Conservation (phyloP, 2,113 vertebrate species). For the Dromiciops gliroides region DNA sequence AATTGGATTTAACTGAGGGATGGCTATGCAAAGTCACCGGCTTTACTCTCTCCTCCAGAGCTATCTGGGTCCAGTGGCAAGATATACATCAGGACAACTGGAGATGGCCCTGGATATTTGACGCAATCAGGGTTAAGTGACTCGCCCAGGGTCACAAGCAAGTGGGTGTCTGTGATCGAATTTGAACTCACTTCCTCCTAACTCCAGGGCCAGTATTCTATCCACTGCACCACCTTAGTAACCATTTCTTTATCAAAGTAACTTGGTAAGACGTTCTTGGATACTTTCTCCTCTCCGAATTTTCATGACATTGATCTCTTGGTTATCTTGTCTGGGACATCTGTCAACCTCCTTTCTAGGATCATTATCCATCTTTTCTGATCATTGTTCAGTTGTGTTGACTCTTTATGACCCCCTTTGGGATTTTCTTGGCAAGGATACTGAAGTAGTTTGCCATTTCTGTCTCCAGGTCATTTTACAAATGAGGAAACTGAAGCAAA, state of each 20-base stretch:
- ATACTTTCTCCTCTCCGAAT: not conserved
- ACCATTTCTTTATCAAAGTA: not conserved
- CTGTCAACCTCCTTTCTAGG: not conserved
- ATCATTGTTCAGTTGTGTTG: not conserved
- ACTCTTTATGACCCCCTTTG: not conserved
- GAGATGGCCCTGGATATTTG: too few relatives aligned
- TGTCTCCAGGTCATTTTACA: not conserved
- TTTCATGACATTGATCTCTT: not conserved
- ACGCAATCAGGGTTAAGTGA: too few relatives aligned
- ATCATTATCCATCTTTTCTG: not conserved
- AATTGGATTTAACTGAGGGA: too few relatives aligned
- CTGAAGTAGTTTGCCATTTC: not conserved
- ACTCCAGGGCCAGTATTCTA: too few relatives aligned
- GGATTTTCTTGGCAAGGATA: not conserved
- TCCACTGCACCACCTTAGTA: too few relatives aligned
- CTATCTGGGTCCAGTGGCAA: too few relatives aligned
- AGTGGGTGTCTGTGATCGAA: too few relatives aligned
- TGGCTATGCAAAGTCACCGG: too few relatives aligned
- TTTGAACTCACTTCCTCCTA: too few relatives aligned
- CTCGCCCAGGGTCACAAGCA: too few relatives aligned
- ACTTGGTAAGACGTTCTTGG: not conserved
- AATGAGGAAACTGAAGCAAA: not conserved
- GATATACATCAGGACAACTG: too few relatives aligned
- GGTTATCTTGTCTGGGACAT: not conserved
- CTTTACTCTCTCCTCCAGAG: too few relatives aligned